Evolutionary conservation across 2,113 vertebrate genomes (phyloP), one percentile per base, ranked within the genome.

Genomic region (Xenopus laevis): DNA sequence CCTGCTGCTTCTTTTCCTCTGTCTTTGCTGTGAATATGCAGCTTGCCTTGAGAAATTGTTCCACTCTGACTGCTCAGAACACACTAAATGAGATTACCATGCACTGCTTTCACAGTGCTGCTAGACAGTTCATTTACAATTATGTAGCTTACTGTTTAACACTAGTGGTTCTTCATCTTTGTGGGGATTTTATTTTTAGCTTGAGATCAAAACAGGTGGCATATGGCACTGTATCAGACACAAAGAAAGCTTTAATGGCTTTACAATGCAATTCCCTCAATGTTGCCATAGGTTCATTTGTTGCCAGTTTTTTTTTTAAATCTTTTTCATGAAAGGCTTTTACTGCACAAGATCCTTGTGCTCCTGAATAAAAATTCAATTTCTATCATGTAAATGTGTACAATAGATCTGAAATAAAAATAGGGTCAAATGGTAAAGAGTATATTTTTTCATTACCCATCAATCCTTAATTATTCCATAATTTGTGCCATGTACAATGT

Each of bases 21-120:
- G 66, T 59, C 77, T 72, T 63, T 71, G 64, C 71, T 66, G n/a
- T 72, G 65, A 71, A 65, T 60, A 70, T 44, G 68, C 65, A 7
- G 70, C 62, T 73, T 69, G 66, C 75, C 52, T 7, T 77, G 71
- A 64, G 66, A 71, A 77, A 18, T 76, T 33, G 30, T 72, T 76
- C 71, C 69, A 71, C 65, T 66, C 47, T 47, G 57, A 8, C 63
- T 77, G 62, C 67, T 79, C 55, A 40, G 76, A 72, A 62, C 40
- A 44, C 45, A 17, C 55, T 52, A 47, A 67, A 61, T 27, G 40
- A 65, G 57, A 17, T 52, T 47, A 64, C 15, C n/a, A 40, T 13
- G 47, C 27, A 17, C 78, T 20, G 55, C 71, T 30, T 45, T 18
- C 44, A 0, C 64, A 4, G 0, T 10, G 8, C 7, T 7, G 10